A percentile compares a stretch with the other conserved stretches of the same genome.
Conservation (phyloP, 1,140 invertebrate genomes). For the Hycleus phaleratus region DNA sequence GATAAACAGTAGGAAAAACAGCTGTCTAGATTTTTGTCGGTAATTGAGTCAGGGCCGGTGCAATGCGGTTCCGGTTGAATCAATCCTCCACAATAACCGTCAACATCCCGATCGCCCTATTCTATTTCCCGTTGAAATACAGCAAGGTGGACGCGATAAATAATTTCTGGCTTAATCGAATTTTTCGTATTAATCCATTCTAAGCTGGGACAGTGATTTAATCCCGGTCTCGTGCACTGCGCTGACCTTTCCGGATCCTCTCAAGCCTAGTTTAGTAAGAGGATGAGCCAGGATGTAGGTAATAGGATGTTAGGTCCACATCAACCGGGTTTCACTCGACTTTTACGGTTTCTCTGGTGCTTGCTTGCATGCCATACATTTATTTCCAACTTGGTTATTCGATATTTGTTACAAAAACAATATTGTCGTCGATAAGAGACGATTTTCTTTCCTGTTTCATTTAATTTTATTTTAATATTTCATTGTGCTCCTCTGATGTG, state of each 20-base stretch:
- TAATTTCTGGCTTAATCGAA: not conserved
- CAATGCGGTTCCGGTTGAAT: slow-evolving; percentile 12
- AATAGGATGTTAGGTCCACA: slow-evolving; percentile 36
- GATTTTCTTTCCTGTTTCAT: too few species aligned
- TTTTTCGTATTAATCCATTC: not conserved
- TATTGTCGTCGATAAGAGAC: too few species aligned
- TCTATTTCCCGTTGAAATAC: not conserved
- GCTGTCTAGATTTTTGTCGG: not conserved
- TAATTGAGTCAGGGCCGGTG: slow-evolving; percentile 11
- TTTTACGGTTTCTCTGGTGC: slow-evolving; percentile 25
- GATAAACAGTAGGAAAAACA: too few species aligned
- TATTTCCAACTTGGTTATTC: too few species aligned
- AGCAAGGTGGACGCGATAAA: slow-evolving; percentile 7
- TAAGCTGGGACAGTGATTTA: not conserved
- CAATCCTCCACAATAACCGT: slow-evolving; percentile 8
- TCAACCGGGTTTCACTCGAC: slow-evolving; percentile 27
- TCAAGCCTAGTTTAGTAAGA: slow-evolving; percentile 18
- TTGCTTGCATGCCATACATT: not conserved
- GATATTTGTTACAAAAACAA: too few species aligned
- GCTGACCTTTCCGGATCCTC: slow-evolving; percentile 8
- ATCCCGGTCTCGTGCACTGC: slow-evolving; percentile 4
- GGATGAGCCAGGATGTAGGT: slow-evolving; percentile 35
- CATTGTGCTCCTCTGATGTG: too few species aligned
- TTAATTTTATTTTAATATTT: too few species aligned
- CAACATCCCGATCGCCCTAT: slow-evolving; percentile 1